Base-by-base conservation (phyloP, 64 coral and sea anemone genomes). In the Porites lutea region DNA sequence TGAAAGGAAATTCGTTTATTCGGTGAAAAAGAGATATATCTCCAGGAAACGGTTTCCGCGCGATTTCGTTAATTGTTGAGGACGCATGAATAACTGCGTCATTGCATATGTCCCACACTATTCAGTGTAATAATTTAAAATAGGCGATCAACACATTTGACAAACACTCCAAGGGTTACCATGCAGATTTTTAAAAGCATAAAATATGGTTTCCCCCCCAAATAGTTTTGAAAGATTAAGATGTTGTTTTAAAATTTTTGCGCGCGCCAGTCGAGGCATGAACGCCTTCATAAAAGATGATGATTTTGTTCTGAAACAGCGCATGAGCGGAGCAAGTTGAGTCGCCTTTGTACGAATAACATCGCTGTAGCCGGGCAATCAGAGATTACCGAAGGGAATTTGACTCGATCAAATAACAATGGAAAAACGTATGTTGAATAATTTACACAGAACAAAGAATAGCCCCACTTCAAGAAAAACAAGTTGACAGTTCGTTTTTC, bases 1-100 rank as follows among this genome's bases (percentile, higher is more conserved):
- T 84, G 46, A 84, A 83, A 84, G 81, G 69, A 52, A 68, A 84
- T 51, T 49, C 63, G 81, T 84, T 84, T 84, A 68, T 84, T 84
- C 16, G 81, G 62, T 8, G 8, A 52, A 84, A 84, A 84, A 84
- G 48, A 61, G 46, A 68, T 84, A 65, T 65, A 68, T 84, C 46
- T 16, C 37, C 47, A 66, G 81, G 81, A 52, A 69, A 84, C 63
- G 61, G 45, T 37, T 68, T 69, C 12, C 19, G 81, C 63, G 62
- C 81, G 20, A 52, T 84, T 84, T 84, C 61, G 64, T 84, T 84
- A 68, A 84, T 84, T 64, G 52, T 18, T 18, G 59, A 60, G 52
- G 63, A 51, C 48, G 73, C 52, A 76, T 13, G 48, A 68, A 84
- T 48, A 48, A 52, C 47, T 51, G 61, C 47, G 81, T 84, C 59